Evolutionary conservation across 2,113 vertebrate species (phyloP), one percentile per base, ranked within the genome.

Genomic region (Echinops telfairi): DNA sequence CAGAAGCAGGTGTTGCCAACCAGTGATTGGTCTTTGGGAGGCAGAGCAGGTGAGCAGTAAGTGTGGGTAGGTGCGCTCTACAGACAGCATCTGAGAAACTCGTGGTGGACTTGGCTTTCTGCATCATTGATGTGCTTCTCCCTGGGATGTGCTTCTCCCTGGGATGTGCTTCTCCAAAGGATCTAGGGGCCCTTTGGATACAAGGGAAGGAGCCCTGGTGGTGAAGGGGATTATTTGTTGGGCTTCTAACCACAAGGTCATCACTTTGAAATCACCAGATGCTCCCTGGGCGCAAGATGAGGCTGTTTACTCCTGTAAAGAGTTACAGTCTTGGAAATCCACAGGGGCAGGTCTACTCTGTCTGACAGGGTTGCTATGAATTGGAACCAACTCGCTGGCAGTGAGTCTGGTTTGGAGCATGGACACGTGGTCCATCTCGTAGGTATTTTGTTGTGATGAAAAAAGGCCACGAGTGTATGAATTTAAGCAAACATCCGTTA

Each of bases 91-190:
- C 64, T 38, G 43, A 86, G 90, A 93, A 78, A 91, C 19, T 70
- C 57, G 57, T 82, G 33, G 43, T 11, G 38, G 38, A 70, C 78
- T 88, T 75, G 57, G 83, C 57, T 91, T 86, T 76, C 88, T 83
- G 92, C 20, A 29, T 93, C 36, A 40, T 84, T 94, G 91, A 86
- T 91, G 71, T 53, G 85, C 22, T 93, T 95, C 88, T 90, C 29
- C 66, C 0, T 10, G 25, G 75, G 62, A 85, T 86, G 84, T 38
- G 40, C 40, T 40, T 40, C 40, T 40, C 40, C 40, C 40, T 40
- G 40, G 40, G 82, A 86, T 73, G 71, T 53, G 85, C 22, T 93
- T 95, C 88, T 90, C 31, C 68, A 0, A 62, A 23, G 75, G 62
- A 86, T 86, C 83, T 40, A 95, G n/a, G 85, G 77, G 64, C 84